phyloP scores from a whole-genome alignment of 1,140 invertebrate species.

The Aphelinus atriplicis region DNA sequence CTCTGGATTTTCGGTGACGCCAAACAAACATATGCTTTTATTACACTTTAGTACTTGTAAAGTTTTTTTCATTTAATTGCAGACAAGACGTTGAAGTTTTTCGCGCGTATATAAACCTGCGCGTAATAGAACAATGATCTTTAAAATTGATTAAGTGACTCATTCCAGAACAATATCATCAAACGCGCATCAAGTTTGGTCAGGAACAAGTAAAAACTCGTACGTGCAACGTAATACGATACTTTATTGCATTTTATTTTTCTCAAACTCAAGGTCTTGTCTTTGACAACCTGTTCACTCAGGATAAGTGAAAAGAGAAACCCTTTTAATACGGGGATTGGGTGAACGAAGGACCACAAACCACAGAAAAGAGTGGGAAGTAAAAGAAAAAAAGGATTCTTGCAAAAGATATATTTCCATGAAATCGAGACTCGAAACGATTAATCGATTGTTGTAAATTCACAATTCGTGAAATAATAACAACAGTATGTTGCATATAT shows the following conservation, averaged over 20 bases:
- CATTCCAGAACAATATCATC: too few relatives aligned
- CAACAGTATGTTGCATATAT: too few relatives aligned
- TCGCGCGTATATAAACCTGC: background rate
- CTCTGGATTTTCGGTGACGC: conserved; percentile 54
- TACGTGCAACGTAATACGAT: background rate
- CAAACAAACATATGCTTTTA: conserved; percentile 51
- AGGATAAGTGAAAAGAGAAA: conserved; percentile 33
- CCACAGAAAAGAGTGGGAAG: conserved; percentile 15
- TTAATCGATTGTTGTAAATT: too few relatives aligned
- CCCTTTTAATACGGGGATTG: conserved; percentile 16
- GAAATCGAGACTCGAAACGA: background rate
- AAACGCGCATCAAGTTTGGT: too few relatives aligned
- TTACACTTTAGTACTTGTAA: conserved; percentile 39
- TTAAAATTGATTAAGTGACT: too few relatives aligned
- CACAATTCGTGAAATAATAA: too few relatives aligned
- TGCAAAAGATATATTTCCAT: background rate
- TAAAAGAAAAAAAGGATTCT: conserved; percentile 4
- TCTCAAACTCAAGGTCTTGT: conserved; percentile 37
- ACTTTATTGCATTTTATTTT: conserved; percentile 1
- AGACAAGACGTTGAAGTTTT: conserved; percentile 21
- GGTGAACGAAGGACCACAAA: conserved; percentile 24
- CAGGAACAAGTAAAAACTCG: background rate
- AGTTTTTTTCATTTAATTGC: conserved; percentile 5
- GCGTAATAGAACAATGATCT: too few relatives aligned
- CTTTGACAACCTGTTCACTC: conserved; percentile 25